These are phyloP conservation scores for Haemorhous mexicanus DNA, from an alignment of 2,113 vertebrate genomes.

Conservation along the genomic window DNA sequence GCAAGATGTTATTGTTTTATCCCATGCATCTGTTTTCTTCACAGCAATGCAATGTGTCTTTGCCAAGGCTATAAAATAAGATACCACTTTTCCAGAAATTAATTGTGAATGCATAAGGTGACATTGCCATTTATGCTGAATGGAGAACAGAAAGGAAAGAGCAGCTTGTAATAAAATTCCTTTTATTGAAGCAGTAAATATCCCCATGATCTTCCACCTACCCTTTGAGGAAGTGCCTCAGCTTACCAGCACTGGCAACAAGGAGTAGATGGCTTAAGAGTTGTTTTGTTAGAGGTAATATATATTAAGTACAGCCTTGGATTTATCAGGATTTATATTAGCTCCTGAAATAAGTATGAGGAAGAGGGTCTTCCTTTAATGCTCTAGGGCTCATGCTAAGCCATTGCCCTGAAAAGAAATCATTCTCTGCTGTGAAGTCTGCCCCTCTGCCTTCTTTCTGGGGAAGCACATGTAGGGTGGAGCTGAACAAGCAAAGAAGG, in stretches of 20 bases:
- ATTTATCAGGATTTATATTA: background rate
- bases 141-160: background rate
- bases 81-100: background rate
- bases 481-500: background rate
- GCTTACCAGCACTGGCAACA: background rate
- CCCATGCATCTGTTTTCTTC: background rate
- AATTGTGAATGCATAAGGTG: background rate
- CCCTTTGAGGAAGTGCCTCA: background rate
- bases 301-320: background rate
- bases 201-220: background rate
- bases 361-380: background rate
- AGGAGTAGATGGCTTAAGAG: background rate
- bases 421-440: background rate
- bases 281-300: background rate
- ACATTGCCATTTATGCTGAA: background rate
- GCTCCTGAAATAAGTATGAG: background rate
- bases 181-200: background rate
- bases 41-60: background rate
- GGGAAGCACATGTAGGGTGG: too few species aligned
- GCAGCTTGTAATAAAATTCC: background rate
- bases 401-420: background rate
- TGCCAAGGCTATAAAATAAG: background rate
- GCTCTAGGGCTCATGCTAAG: background rate
- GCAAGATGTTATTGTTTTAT: background rate
- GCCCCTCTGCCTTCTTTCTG: background rate